Evolutionary conservation across 2,113 vertebrate species (phyloP).

Genomic region (Stomatorhinus ivindoensis): DNA sequence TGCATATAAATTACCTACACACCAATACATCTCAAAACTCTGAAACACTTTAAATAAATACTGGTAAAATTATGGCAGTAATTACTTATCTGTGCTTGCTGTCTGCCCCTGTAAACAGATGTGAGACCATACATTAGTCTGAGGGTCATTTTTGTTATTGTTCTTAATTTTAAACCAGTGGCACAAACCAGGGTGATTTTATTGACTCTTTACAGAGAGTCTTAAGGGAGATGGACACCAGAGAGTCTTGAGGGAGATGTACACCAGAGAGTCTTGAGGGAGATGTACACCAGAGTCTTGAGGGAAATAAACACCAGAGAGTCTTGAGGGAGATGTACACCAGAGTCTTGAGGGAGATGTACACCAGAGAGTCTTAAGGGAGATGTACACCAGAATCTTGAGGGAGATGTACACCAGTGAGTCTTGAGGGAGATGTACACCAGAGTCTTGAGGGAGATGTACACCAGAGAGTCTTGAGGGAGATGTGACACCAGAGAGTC

Average conservation of each 20-base stretch:
- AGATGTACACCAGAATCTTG: too few relatives aligned
- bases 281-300: too few relatives aligned
- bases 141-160: neutral
- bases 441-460: neutral
- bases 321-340: neutral
- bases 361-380: too few relatives aligned
- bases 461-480: too few relatives aligned
- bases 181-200: neutral
- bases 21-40: neutral
- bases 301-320: neutral
- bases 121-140: neutral
- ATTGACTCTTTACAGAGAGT: neutral
- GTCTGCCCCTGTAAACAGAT: neutral
- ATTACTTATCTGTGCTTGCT: neutral
- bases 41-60: slow-evolving; percentile 5
- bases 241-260: too few relatives aligned
- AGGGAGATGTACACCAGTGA: neutral
- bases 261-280: neutral
- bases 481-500: neutral
- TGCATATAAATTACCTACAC: neutral
- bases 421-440: neutral
- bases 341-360: neutral
- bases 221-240: neutral
- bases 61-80: neutral
- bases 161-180: neutral